phyloP scores from a whole-genome alignment of 2,113 vertebrate genomes.

The Coptodon bakossiorum region DNA sequence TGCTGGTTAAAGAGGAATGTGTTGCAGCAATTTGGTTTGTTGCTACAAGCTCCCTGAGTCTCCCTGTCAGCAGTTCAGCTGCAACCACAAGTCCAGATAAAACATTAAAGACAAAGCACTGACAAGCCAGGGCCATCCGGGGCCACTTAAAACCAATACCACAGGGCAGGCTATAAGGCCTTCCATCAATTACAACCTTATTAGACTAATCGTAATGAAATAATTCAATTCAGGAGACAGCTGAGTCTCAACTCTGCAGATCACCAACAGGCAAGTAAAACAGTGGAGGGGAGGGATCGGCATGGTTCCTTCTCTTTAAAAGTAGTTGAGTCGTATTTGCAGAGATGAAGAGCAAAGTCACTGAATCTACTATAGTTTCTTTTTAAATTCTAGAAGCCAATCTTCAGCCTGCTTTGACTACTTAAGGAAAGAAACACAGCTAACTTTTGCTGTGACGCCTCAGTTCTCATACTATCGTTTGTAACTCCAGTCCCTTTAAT shows the following conservation, averaged over 20 bases:
- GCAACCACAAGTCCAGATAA: constrained; percentile 40
- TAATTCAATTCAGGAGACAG: constrained; percentile 57
- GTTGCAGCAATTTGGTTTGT: neutral
- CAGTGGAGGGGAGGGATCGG: neutral
- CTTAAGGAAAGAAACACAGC: neutral
- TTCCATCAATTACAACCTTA: constrained; percentile 69
- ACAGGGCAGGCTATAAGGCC: constrained; percentile 44
- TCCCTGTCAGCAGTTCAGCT: constrained; percentile 33
- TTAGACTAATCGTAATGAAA: constrained; percentile 66
- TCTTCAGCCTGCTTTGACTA: neutral
- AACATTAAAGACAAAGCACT: constrained; percentile 55
- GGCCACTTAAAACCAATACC: constrained; percentile 61
- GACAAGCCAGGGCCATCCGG: constrained; percentile 46
- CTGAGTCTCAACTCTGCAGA: constrained; percentile 32
- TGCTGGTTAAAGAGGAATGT: neutral
- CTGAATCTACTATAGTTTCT: neutral
- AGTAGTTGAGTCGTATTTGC: neutral
- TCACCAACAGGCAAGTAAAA: constrained; percentile 1
- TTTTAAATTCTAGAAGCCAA: neutral
- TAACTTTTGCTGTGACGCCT: neutral
- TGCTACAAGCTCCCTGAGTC: neutral
- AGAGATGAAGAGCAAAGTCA: neutral
- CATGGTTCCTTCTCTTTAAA: neutral
- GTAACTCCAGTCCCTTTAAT: neutral
- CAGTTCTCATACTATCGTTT: neutral